Evolutionary conservation across 2,797 vertebrate genomes (phyloP).

Genomic region (Valencia hispanica): DNA sequence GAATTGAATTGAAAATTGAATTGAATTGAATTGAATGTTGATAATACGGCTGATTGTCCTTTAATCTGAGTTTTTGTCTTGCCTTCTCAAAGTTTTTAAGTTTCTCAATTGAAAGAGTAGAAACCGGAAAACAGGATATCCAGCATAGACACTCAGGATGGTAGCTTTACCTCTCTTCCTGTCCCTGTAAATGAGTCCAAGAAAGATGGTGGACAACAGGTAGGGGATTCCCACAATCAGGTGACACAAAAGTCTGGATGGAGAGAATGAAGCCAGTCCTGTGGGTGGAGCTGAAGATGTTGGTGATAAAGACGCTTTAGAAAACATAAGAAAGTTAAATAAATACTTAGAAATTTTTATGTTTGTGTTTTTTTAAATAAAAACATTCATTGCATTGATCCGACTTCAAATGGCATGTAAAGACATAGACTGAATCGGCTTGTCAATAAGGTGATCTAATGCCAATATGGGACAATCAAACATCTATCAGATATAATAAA

Average conservation of each 20-base stretch:
- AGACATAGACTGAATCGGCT: too few species aligned
- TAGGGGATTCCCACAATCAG: slow-evolving; percentile 52
- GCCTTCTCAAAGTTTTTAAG: background rate
- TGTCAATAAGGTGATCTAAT: background rate
- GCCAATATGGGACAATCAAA: background rate
- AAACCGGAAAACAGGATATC: background rate
- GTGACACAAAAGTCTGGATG: slow-evolving; percentile 27
- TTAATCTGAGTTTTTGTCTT: background rate
- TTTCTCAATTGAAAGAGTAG: background rate
- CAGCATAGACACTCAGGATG: background rate
- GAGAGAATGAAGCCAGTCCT: background rate
- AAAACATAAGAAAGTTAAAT: background rate
- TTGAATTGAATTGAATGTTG: too few species aligned
- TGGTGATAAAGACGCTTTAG: background rate
- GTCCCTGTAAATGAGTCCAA: slow-evolving; percentile 56
- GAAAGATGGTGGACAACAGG: slow-evolving; percentile 55
- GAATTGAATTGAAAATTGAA: too few species aligned
- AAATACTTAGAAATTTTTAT: background rate
- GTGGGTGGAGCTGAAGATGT: background rate
- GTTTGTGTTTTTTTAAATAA: background rate
- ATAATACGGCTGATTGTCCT: background rate
- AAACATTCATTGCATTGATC: background rate
- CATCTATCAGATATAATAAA: background rate
- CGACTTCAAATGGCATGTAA: background rate
- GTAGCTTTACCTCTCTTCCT: slow-evolving; percentile 36